Evolutionary conservation across 2,888 invertebrate species (phyloP).

Genomic region (Polymixis flavicincta): DNA sequence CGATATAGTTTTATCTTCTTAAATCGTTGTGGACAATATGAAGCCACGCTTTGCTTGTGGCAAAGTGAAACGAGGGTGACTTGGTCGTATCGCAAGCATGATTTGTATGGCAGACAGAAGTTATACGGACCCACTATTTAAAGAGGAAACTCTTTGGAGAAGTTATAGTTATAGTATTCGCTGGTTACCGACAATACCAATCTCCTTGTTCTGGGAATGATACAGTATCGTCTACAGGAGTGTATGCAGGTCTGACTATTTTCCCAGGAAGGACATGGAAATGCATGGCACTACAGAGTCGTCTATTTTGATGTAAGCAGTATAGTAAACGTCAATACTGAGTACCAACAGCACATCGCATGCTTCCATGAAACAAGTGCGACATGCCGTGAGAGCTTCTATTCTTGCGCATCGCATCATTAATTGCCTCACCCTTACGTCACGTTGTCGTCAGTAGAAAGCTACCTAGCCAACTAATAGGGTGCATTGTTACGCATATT

Average conservation of each 20-base stretch:
- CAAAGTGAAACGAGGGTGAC: background rate
- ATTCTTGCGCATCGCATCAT: constrained; percentile 38
- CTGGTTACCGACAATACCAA: background rate
- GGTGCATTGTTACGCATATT: constrained; percentile 60
- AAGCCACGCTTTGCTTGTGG: background rate
- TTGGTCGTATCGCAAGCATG: background rate
- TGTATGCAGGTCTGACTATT: background rate
- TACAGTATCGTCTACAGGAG: background rate
- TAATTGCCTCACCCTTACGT: constrained; percentile 58
- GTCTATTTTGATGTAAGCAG: background rate
- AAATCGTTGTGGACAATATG: background rate
- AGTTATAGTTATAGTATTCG: background rate
- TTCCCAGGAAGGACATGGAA: background rate
- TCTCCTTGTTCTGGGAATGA: background rate
- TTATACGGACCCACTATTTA: too few relatives aligned
- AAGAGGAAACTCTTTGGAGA: too few relatives aligned
- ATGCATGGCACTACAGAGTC: too few relatives aligned
- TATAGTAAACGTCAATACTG: background rate
- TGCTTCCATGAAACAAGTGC: constrained; percentile 10
- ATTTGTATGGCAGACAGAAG: background rate
- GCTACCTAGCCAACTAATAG: constrained; percentile 50
- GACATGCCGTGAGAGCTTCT: constrained; percentile 40
- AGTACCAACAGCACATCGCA: constrained; percentile 17
- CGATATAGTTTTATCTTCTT: background rate
- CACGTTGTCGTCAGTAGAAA: constrained; percentile 57